Evolutionary conservation across 1,140 invertebrate genomes (phyloP).

Genomic region (Drosophila eugracilis): DNA sequence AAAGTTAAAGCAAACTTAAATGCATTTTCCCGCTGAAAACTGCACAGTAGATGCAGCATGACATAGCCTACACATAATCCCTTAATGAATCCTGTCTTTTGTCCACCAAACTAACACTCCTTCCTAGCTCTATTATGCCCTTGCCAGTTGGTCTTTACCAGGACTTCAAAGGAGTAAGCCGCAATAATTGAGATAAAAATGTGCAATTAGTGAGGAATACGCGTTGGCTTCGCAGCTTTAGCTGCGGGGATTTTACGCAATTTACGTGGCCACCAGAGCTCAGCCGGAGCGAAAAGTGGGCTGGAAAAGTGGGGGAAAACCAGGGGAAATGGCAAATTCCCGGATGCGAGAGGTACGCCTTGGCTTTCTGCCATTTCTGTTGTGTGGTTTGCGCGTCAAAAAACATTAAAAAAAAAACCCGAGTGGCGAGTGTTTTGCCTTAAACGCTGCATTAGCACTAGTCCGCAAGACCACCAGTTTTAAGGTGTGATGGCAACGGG

Average conservation of each 20-base stretch:
- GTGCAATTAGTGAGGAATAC: constrained; percentile 72
- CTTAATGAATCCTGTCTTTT: constrained; percentile 18
- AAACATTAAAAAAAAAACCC: constrained; percentile 8
- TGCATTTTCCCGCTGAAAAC: constrained; percentile 35
- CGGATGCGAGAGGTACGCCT: constrained; percentile 19
- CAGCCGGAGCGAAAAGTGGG: constrained; percentile 26
- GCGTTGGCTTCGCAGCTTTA: constrained; percentile 47
- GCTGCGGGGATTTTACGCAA: constrained; percentile 68
- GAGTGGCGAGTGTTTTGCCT: constrained; percentile 46
- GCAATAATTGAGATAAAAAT: constrained; percentile 80
- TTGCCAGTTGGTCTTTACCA: background rate
- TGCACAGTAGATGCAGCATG: constrained; percentile 29
- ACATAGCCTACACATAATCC: constrained; percentile 45
- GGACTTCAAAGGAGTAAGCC: constrained; percentile 56
- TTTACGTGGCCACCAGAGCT: constrained; percentile 54
- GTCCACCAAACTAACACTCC: background rate
- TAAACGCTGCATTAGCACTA: constrained; percentile 53
- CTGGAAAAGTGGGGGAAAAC: constrained; percentile 14
- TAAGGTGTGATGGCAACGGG: constrained; percentile 15
- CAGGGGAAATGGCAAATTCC: background rate
- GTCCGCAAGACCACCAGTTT: constrained; percentile 19
- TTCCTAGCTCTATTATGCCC: background rate
- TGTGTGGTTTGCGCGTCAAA: constrained; percentile 54
- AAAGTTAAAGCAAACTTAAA: constrained; percentile 38
- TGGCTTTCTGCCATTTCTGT: constrained; percentile 52